Evolutionary conservation across 2,888 invertebrate species (phyloP), one percentile per base, ranked within the genome.

Genomic region (Sisyra nigra): DNA sequence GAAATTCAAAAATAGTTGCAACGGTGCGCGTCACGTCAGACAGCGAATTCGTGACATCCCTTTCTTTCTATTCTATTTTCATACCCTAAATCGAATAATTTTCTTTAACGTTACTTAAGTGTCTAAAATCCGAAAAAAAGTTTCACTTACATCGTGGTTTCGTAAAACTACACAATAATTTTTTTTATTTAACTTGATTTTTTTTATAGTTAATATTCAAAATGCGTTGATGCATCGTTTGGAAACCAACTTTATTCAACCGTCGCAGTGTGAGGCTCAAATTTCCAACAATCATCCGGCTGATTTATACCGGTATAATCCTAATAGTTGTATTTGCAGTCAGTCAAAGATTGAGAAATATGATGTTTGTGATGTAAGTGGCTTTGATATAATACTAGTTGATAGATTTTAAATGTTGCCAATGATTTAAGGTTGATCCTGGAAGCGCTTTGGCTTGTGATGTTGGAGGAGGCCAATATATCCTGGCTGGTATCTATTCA

Each of bases 361-460:
- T 50, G 83, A 84, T 53, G 73, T 86, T 44, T 88, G 88, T 67
- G 77, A 77, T 65, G 83, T 81, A 58, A 55, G 55, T 52, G 19
- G 24, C 11, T 11, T 15, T 24, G 17, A n/a, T n/a, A n/a, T n/a
- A n/a, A n/a, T n/a, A n/a, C n/a, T 34, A 29, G 24, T 4, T 32
- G 32, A n/a, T n/a, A 32, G 32, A 32, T 4, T 32, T 32, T 3
- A n/a, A n/a, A 17, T 37, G 7, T 6, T 37, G 10, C 10, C 17
- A 17, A 37, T 17, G 17, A 41, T 54, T 55, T 38, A 30, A 63
- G 62, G 62, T 62, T n/a, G 87, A 87, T 56, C 71, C 76, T 42
- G 88, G 88, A 39, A 82, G 84, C 50, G 87, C 86, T 1, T 62
- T 88, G 39, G 85, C 85, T 5, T 88, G 87, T 57, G 75, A 78